phyloP scores from a whole-genome alignment of 2,113 vertebrate genomes.

The Megaceryle torquata region DNA sequence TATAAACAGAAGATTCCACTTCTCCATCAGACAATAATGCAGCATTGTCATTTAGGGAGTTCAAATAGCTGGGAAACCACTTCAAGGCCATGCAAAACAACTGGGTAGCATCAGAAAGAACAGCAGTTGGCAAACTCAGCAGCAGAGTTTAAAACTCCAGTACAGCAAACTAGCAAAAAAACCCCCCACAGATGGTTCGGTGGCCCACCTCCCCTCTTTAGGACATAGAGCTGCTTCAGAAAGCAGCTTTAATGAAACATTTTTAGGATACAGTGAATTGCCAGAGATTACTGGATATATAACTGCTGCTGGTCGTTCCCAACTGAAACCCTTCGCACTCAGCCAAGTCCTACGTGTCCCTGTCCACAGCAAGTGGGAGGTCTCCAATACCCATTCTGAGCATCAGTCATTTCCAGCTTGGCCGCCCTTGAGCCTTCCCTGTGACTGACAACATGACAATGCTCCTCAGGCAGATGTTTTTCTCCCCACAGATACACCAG shows the following conservation, averaged over 20 bases:
- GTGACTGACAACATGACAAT: not conserved
- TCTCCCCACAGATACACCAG: not conserved
- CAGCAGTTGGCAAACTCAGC: conserved; percentile 71
- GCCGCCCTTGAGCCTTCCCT: not conserved
- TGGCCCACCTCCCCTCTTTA: conserved; percentile 6
- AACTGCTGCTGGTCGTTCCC: not conserved
- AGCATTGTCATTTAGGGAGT: conserved; percentile 73
- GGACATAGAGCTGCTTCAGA: conserved; percentile 8
- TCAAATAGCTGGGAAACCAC: conserved; percentile 80
- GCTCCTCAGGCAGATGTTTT: not conserved
- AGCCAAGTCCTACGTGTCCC: not conserved
- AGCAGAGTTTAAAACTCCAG: conserved; percentile 58
- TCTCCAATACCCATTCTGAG: not conserved
- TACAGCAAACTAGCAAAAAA: conserved; percentile 60
- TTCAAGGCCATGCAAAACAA: conserved; percentile 79
- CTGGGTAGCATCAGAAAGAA: conserved; percentile 73
- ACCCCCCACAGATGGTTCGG: conserved; percentile 59
- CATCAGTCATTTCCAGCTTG: not conserved
- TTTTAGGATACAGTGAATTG: conserved; percentile 23
- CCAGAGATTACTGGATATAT: conserved; percentile 24
- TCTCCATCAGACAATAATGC: conserved; percentile 70
- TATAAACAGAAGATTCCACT: conserved; percentile 79
- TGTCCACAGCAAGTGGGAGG: fast-evolving
- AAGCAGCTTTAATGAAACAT: conserved; percentile 9
- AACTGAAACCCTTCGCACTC: not conserved